Percentiles rank a stretch among this genome's conserved stretches.
Evolutionary conservation across 53 echinoderm and acorn worm genomes (phyloP).

Genomic region (Antedon mediterranea): DNA sequence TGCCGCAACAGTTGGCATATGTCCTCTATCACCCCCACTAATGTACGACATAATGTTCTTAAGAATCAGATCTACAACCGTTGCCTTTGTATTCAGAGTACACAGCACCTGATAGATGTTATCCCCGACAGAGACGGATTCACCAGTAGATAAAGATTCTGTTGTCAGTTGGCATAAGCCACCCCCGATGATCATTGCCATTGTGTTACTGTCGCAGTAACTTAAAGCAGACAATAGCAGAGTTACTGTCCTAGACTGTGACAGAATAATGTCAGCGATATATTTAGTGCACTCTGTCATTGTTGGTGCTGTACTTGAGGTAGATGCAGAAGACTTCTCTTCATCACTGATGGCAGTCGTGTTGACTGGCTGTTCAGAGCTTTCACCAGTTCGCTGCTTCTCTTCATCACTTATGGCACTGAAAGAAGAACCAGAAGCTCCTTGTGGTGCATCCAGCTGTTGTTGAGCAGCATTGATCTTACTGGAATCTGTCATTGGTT

Average conservation of each 20-base stretch:
- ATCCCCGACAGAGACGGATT: conserved; percentile 69
- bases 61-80: conserved; percentile 61
- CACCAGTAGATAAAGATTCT: conserved; percentile 32
- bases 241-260: conserved; percentile 67
- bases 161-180: conserved; percentile 26
- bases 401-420: conserved; percentile 78
- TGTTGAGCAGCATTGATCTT: conserved; percentile 27
- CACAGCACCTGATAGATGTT: conserved; percentile 83
- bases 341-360: conserved; percentile 3
- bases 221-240: conserved; percentile 56
- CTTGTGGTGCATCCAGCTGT: conserved; percentile 10
- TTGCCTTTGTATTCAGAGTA: conserved; percentile 55
- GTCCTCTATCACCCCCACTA: conserved; percentile 10
- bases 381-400: conserved; percentile 64
- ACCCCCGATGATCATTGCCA: conserved; percentile 61
- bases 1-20: conserved; percentile 9
- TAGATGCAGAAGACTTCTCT: conserved; percentile 9
- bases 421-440: conserved; percentile 11
- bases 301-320: conserved; percentile 21
- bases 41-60: conserved; percentile 64
- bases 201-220: conserved; percentile 73
- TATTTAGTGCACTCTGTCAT: conserved; percentile 17
- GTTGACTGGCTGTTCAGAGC: conserved; percentile 7
- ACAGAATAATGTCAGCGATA: conserved; percentile 75
- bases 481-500: conserved; percentile 23